Conservation (phyloP, 2,888 invertebrate species). For the Saturnia japonica region DNA sequence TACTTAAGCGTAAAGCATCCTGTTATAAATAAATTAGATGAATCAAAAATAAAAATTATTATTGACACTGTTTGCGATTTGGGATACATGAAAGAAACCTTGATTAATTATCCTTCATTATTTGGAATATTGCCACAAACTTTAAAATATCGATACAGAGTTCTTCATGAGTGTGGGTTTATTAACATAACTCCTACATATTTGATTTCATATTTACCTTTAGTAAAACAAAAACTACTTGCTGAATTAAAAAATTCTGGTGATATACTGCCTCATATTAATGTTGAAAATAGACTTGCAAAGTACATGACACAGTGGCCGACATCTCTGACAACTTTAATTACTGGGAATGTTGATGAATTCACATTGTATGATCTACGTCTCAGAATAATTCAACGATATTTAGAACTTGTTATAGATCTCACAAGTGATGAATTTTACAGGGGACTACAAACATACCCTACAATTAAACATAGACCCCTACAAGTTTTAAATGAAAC, state of each 20-base stretch:
- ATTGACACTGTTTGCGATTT: slow-evolving; percentile 53
- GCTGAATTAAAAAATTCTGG: slow-evolving; percentile 54
- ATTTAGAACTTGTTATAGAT: slow-evolving; percentile 69
- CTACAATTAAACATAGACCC: slow-evolving; percentile 73
- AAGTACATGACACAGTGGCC: slow-evolving; percentile 75
- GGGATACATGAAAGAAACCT: slow-evolving; percentile 50
- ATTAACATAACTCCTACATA: slow-evolving; percentile 43
- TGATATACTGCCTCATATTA: slow-evolving; percentile 47
- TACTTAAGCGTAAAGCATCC: slow-evolving; percentile 63
- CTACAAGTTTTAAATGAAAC: slow-evolving; percentile 65
- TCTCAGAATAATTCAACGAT: slow-evolving; percentile 70
- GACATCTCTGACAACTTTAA: slow-evolving; percentile 68
- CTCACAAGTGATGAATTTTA: slow-evolving; percentile 62
- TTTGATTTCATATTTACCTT: slow-evolving; percentile 54
- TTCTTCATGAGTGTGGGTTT: slow-evolving; percentile 72
- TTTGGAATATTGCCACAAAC: slow-evolving; percentile 65
- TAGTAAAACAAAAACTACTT: slow-evolving; percentile 61
- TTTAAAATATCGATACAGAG: slow-evolving; percentile 59
- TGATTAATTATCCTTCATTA: slow-evolving; percentile 59
- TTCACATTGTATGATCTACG: slow-evolving; percentile 57
- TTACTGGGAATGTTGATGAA: slow-evolving; percentile 58
- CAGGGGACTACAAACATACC: slow-evolving; percentile 67
- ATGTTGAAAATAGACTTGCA: slow-evolving; percentile 70
- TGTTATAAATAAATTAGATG: slow-evolving; percentile 53
- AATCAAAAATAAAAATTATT: slow-evolving; percentile 45